Evolutionary conservation across 1,140 invertebrate genomes (phyloP).

Genomic region (Aporrectodea caliginosa): DNA sequence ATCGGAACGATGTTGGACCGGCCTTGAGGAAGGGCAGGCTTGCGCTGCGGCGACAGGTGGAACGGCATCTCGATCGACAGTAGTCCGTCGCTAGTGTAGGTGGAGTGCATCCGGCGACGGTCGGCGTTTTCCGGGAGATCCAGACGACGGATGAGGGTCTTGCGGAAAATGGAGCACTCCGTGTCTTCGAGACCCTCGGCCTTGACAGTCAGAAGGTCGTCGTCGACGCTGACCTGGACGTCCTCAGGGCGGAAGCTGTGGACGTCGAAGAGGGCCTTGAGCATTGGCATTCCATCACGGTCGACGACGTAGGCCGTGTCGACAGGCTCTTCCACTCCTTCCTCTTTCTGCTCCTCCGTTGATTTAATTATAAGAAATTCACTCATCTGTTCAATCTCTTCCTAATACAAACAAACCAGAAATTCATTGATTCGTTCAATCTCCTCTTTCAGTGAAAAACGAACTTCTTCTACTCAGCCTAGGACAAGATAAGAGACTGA

Average conservation of each 20-base stretch:
- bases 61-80: conserved; percentile 34
- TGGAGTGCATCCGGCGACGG: conserved; percentile 28
- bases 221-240: conserved; percentile 26
- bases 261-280: conserved; percentile 33
- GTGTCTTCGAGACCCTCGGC: conserved; percentile 21
- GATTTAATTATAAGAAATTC: conserved; percentile 32
- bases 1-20: conserved; percentile 28
- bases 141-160: conserved; percentile 29
- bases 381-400: conserved; percentile 31
- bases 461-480: background rate
- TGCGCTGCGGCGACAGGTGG: conserved; percentile 27
- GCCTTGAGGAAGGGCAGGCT: conserved; percentile 8
- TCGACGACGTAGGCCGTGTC: conserved; percentile 34
- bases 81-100: conserved; percentile 18
- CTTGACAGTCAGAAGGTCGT: conserved; percentile 24
- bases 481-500: background rate
- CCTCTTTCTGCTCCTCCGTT: conserved; percentile 34
- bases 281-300: conserved; percentile 31
- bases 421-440: background rate
- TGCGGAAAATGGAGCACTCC: conserved; percentile 23
- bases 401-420: conserved; percentile 1
- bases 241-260: conserved; percentile 33
- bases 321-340: conserved; percentile 26
- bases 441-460: background rate
- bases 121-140: conserved; percentile 28